Evolutionary conservation across 1,140 invertebrate genomes (phyloP).

Genomic region (Chlorops oryzae): DNA sequence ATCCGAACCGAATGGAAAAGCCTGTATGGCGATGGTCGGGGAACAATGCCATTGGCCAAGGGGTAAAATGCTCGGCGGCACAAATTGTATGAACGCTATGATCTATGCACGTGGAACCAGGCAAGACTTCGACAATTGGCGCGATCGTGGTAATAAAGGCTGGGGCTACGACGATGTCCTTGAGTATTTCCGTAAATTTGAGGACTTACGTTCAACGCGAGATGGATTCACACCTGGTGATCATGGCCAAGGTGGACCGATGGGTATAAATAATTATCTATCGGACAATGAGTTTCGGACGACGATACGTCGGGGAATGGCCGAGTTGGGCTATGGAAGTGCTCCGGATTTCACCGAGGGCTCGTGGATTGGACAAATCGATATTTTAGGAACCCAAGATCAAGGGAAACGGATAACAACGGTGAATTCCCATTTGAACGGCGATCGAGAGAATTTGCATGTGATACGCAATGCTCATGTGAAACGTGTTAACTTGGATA

Average conservation of each 20-base stretch:
- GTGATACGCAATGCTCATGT: constrained; percentile 68
- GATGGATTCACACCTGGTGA: constrained; percentile 48
- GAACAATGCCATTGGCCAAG: constrained; percentile 56
- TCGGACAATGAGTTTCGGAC: constrained; percentile 42
- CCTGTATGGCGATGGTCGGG: constrained; percentile 46
- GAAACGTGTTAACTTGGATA: constrained; percentile 68
- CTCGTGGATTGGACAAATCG: constrained; percentile 51
- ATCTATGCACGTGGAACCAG: constrained; percentile 68
- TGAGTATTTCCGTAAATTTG: constrained; percentile 65
- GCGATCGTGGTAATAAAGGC: constrained; percentile 53
- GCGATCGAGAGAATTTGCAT: constrained; percentile 66
- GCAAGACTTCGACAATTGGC: constrained; percentile 60
- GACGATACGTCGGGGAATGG: constrained; percentile 45
- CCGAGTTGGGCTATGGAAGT: constrained; percentile 47
- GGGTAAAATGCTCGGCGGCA: constrained; percentile 63
- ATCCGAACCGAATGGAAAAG: constrained; percentile 38
- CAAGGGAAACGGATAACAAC: constrained; percentile 56
- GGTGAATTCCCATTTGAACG: constrained; percentile 55
- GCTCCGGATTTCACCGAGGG: constrained; percentile 54
- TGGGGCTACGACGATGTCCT: constrained; percentile 66
- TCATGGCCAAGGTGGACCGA: constrained; percentile 58
- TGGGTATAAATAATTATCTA: constrained; percentile 53
- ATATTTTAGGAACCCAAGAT: constrained; percentile 47
- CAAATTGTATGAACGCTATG: constrained; percentile 66
- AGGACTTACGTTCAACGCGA: constrained; percentile 54